Conservation (phyloP, 2,888 invertebrate genomes). For the Drosophila quinaria region DNA sequence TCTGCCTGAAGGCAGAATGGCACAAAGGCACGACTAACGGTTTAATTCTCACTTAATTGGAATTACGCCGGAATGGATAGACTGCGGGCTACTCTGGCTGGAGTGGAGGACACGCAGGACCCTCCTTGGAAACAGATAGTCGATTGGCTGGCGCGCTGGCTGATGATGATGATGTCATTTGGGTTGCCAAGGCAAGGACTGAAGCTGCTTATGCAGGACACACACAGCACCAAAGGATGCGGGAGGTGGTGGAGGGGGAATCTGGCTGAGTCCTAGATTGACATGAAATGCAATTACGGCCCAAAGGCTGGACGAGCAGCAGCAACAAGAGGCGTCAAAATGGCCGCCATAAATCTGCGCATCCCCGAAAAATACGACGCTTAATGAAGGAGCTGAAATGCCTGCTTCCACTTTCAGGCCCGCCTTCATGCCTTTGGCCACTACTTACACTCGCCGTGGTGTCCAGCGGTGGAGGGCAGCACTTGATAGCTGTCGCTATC, state of each 20-base stretch:
- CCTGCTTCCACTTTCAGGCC: constrained; percentile 1
- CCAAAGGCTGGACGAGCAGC: constrained; percentile 35
- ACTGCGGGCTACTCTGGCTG: constrained; percentile 4
- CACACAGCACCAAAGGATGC: constrained; percentile 15
- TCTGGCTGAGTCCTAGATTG: constrained; percentile 58
- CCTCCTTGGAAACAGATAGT: constrained; percentile 27
- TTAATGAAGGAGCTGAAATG: constrained; percentile 59
- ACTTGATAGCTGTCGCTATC: constrained; percentile 84
- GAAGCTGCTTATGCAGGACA: constrained; percentile 28
- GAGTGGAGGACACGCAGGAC: neutral
- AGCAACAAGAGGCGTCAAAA: constrained; percentile 66
- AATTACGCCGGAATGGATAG: constrained; percentile 58
- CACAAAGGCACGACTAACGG: constrained; percentile 66
- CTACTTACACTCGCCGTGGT: constrained; percentile 83
- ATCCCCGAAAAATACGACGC: constrained; percentile 51
- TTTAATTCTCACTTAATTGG: constrained; percentile 79
- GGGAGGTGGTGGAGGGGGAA: neutral
- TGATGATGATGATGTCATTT: constrained; percentile 69
- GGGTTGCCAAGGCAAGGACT: constrained; percentile 21
- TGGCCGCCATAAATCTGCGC: constrained; percentile 74
- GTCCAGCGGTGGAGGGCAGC: constrained; percentile 75
- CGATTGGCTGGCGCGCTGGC: constrained; percentile 22
- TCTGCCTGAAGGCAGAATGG: constrained; percentile 6
- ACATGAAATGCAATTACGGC: constrained; percentile 80
- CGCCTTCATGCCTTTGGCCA: constrained; percentile 47